A percentile compares a stretch with the other conserved stretches of the same genome.
These are phyloP conservation scores for Nestor notabilis DNA, from an alignment of 2,113 vertebrate species.

Conservation along the genomic window DNA sequence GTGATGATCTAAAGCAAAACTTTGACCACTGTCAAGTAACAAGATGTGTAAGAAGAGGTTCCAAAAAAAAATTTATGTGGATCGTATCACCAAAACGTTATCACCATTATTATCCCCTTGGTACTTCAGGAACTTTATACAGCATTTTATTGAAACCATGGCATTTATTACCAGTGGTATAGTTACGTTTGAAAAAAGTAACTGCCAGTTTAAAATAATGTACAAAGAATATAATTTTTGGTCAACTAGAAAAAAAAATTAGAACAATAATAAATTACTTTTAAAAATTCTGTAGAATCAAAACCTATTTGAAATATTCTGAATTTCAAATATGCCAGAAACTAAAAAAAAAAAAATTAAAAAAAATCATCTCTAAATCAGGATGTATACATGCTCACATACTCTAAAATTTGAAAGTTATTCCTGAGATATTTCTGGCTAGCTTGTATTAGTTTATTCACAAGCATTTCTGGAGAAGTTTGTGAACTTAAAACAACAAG, in stretches of 20 bases:
- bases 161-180: background rate
- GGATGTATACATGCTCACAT: background rate
- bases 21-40: background rate
- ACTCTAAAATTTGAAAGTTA: background rate
- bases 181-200: background rate
- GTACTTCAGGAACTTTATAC: background rate
- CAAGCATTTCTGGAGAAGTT: background rate
- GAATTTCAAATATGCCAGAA: background rate
- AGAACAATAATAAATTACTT: background rate
- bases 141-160: background rate
- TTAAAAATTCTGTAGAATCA: background rate
- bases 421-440: background rate
- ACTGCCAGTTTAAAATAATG: background rate
- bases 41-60: background rate
- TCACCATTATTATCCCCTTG: background rate
- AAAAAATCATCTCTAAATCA: background rate
- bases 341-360: fast-evolving
- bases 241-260: background rate
- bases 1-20: background rate
- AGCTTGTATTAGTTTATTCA: background rate
- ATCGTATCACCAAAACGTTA: background rate
- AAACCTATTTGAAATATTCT: background rate
- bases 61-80: background rate
- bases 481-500: background rate
- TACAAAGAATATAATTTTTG: background rate